Base-by-base conservation (phyloP, 2,888 invertebrate species). In the Agapetus fuscipes region DNA sequence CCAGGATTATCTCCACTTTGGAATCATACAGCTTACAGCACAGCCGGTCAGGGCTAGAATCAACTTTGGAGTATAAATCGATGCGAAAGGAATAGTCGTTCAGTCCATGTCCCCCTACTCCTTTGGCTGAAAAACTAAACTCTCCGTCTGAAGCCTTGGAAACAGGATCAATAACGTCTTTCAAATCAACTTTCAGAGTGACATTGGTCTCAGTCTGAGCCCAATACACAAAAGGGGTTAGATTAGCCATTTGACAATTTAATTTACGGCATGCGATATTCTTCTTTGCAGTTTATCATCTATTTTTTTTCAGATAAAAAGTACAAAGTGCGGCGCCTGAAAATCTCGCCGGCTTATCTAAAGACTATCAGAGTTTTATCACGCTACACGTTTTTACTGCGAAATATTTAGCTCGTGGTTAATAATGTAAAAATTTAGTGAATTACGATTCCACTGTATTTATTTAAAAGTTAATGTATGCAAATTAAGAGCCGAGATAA, bases 181-280 rank as follows among this genome's bases (percentile, higher is more conserved):
- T 83, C 26, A 94, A 65, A 54, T 86, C 85, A 28, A 88, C 73
- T 62, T 81, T 83, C 13, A 88, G 57, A 29, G 80, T 83, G 33
- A 94, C 61, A 49, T 71, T 73, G 42, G 71, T 72, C 55, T 83
- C 82, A 26, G 83, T 88, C 73, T 94, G 94, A 5, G 93, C 90
- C 94, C 94, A 94, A 62, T 87, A 91, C 2, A 89, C 86, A 55
- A 87, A 83, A 2, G 89, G 89, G 56, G 82, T 84, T 17, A 80
- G 65, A 30, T 59, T 52, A 32, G 59, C 56, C 66, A 65, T 66
- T 50, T 48, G n/a, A n/a, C n/a, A n/a, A n/a, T n/a, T n/a, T n/a
- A n/a, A n/a, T n/a, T n/a, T n/a, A n/a, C n/a, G n/a, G n/a, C n/a
- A n/a, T n/a, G n/a, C n/a, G n/a, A n/a, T n/a, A n/a, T n/a, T n/a